Evolutionary conservation across 2,888 invertebrate species (phyloP).

Genomic region (Eristalinus sepulchralis): DNA sequence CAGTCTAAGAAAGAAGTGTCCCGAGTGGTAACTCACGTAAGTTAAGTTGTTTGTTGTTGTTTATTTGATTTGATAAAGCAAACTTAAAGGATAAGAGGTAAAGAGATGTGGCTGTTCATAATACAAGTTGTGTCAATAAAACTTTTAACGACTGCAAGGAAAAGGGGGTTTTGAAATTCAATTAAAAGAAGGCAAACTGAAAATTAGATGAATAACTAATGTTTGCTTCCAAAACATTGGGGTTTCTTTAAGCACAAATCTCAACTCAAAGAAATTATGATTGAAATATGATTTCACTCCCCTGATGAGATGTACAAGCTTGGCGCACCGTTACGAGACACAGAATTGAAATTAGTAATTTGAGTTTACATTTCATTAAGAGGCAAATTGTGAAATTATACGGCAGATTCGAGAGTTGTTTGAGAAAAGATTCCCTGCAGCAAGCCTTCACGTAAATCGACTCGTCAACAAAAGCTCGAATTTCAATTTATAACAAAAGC

Average conservation of each 20-base stretch:
- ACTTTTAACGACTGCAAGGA: background rate
- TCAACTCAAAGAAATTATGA: background rate
- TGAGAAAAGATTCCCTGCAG: background rate
- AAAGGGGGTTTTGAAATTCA: background rate
- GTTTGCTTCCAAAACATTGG: too few relatives aligned
- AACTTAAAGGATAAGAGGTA: too few relatives aligned
- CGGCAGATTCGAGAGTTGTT: background rate
- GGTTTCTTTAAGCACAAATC: background rate
- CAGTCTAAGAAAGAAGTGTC: background rate
- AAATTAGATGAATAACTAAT: background rate
- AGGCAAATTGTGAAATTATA: background rate
- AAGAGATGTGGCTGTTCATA: background rate
- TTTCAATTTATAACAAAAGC: background rate
- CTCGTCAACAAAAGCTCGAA: background rate
- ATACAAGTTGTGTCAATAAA: background rate
- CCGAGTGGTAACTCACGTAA: background rate
- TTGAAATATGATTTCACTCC: too few relatives aligned
- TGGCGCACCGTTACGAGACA: too few relatives aligned
- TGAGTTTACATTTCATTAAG: background rate
- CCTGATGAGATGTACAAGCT: too few relatives aligned
- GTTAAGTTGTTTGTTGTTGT: background rate
- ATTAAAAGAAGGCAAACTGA: background rate
- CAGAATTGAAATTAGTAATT: background rate
- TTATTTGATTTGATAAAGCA: background rate
- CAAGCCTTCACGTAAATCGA: background rate